Base-by-base conservation (phyloP, 2,113 vertebrate genomes). In the Myocastor coypus region DNA sequence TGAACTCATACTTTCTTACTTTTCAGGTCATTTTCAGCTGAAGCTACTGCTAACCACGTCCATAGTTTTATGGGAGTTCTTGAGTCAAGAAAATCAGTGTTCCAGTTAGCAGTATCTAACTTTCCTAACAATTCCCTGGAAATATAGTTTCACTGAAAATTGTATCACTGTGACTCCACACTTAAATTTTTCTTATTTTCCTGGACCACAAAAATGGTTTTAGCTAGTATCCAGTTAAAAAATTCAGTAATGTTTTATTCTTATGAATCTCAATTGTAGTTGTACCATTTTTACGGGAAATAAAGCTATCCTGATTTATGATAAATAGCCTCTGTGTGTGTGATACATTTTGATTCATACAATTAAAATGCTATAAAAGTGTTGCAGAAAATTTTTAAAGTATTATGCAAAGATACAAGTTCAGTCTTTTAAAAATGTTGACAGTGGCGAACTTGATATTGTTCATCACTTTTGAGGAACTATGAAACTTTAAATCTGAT, bases 311-410 rank as follows among this genome's bases (percentile, higher is more conserved):
- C 3, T 89, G 69, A 90, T 77, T 78, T 97, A 93, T 87, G 55
- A 82, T 93, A 59, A 82, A 83, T 83, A 55, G 14, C 59, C 7
- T 55, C 32, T 40, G 46, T 50, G 19, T 83, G 46, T 19, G 8
- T 59, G 90, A 94, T 71, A 19, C 69, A 73, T 68, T 95, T 93
- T 89, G 59, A 83, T 89, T 93, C 20, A 77, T 71, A 78, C 5
- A 92, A 87, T 78, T 92, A 88, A 95, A 96, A 85, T 95, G n/a
- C 3, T 87, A 42, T 86, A 20, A 37, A 71, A 87, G 83, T 83
- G 61, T 5, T 83, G 0, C 13, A 88, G 14, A 93, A 14, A 71
- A 50, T 37, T 42, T 82, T 59, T 64, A 17, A 64, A 88, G 64
- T 13, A 19, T 94, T 92, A 81, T 68, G 24, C 4, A 83, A 77